Evolutionary conservation across 2,797 vertebrate genomes (phyloP), one percentile per base, ranked within the genome.

Genomic region (Hemibagrus guttatus): DNA sequence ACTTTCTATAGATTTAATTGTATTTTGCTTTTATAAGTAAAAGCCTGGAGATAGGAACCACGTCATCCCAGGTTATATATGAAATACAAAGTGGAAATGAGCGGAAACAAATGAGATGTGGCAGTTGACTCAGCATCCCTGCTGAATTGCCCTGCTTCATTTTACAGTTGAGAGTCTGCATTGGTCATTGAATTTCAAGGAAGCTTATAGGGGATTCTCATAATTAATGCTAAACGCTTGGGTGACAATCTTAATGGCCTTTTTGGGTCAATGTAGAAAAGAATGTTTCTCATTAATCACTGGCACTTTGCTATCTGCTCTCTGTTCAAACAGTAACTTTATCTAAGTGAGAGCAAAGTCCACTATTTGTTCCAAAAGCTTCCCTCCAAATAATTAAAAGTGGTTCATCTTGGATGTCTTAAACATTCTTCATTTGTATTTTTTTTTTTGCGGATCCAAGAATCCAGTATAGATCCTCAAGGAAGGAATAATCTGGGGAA

Each of bases 211-310:
- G 89, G 87, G 88, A 86, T 90, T 63, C 87, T 94, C 91, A 92
- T 95, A 95, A 95, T 95, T 94, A 94, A 94, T 94, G 93, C 86
- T 95, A 89, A 94, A 94, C 87, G 93, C 93, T 93, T 93, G 91
- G 94, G 91, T 93, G 93, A 88, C 92, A 93, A 92, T 94, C 91
- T 93, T 95, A 95, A 94, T 95, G 92, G 94, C 91, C 91, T 94
- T 95, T 94, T 94, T 93, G 93, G 93, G 91, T 94, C 93, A 95
- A 91, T 92, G 93, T 91, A 92, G 91, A 95, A 95, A 92, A 91
- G 89, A 93, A 94, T 92, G 91, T 94, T 93, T 93, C 91, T 92
- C 93, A 94, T 94, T 94, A 94, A 94, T 94, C 91, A 93, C 85
- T 92, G 90, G 90, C 89, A 89, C 81, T 91, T 92, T 92, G 91